Evolutionary conservation across 2,113 vertebrate genomes (phyloP).

Genomic region (Aegotheles bennettii): DNA sequence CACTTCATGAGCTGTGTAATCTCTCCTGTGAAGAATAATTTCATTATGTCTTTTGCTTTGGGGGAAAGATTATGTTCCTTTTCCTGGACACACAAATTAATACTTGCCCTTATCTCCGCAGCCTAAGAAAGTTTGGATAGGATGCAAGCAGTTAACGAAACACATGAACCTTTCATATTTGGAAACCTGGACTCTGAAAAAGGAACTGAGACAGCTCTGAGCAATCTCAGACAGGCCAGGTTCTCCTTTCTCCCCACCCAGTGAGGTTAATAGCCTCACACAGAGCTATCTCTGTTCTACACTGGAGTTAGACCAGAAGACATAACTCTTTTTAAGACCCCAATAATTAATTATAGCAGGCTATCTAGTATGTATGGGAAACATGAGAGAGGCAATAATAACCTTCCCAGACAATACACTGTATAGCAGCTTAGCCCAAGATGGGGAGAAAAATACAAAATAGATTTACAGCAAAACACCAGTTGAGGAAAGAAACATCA

Average conservation of each 20-base stretch:
- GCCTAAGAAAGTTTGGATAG: background rate
- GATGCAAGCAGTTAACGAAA: background rate
- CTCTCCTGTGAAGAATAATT: conserved; percentile 54
- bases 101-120: background rate
- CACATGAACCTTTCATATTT: background rate
- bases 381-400: background rate
- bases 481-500: background rate
- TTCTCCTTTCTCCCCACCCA: background rate
- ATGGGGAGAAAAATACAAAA: background rate
- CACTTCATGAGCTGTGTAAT: conserved; percentile 46
- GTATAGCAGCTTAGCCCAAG: background rate
- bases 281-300: background rate
- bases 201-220: background rate
- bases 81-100: background rate
- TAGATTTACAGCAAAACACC: background rate
- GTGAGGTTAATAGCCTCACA: background rate
- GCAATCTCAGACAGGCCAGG: background rate
- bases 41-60: background rate
- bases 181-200: background rate
- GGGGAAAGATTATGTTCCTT: background rate
- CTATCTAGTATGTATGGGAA: background rate
- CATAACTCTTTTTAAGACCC: background rate
- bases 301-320: background rate
- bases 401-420: background rate
- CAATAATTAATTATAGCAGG: background rate